Evolutionary conservation across 2,797 vertebrate species (phyloP).

Genomic region (Nothura maculosa): DNA sequence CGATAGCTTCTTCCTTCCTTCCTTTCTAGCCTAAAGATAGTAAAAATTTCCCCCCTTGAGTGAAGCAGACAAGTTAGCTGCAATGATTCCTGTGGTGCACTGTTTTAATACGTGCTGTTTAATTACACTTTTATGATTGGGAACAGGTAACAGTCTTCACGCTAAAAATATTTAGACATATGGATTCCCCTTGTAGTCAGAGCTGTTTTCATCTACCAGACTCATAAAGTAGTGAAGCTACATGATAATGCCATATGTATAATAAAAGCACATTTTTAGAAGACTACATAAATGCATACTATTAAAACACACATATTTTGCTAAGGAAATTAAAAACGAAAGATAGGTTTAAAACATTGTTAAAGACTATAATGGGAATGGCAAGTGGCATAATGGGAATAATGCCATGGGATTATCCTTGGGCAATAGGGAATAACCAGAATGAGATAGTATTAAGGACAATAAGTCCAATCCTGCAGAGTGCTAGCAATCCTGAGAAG

Average conservation of each 20-base stretch:
- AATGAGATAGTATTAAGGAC: constrained; percentile 81
- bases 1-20: constrained; percentile 48
- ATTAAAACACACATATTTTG: constrained; percentile 71
- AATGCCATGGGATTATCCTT: constrained; percentile 79
- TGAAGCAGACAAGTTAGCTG: constrained; percentile 13
- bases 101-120: background rate
- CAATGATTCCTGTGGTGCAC: background rate
- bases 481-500: constrained; percentile 42
- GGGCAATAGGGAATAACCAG: constrained; percentile 77
- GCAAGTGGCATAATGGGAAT: constrained; percentile 80
- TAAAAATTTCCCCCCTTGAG: background rate
- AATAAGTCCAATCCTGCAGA: constrained; percentile 72
- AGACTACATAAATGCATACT: constrained; percentile 46
- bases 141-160: constrained; percentile 48
- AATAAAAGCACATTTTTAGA: constrained; percentile 45
- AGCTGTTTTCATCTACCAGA: constrained; percentile 49
- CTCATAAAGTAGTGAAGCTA: constrained; percentile 34
- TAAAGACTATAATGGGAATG: constrained; percentile 77
- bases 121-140: constrained; percentile 48
- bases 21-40: constrained; percentile 7
- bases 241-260: constrained; percentile 44
- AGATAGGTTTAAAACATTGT: constrained; percentile 76
- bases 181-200: constrained; percentile 18
- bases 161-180: constrained; percentile 57
- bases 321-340: constrained; percentile 77